phyloP scores from a whole-genome alignment of 2,113 vertebrate species.

The Brachyhypopomus gauderio region DNA sequence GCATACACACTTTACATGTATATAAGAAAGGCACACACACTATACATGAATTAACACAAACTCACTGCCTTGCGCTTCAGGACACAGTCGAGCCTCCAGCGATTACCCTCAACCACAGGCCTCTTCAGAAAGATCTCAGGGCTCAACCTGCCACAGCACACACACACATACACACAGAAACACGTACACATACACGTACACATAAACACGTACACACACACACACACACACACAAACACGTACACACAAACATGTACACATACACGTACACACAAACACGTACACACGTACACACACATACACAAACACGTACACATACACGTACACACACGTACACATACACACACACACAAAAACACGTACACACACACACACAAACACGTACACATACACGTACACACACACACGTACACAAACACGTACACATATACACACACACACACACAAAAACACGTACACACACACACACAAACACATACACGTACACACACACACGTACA shows the following conservation, averaged over 20 bases:
- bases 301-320: too few species aligned
- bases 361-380: too few species aligned
- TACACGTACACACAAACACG: background rate
- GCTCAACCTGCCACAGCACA: constrained; percentile 71
- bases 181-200: constrained; percentile 5
- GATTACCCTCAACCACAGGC: constrained; percentile 94
- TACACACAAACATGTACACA: constrained; percentile 8
- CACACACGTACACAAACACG: constrained; percentile 57
- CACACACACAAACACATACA: constrained; percentile 58
- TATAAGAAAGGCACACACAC: background rate
- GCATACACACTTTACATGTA: background rate
- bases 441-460: constrained; percentile 8
- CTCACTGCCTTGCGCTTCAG: constrained; percentile 94
- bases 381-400: constrained; percentile 18
- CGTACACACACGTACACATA: background rate
- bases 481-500: constrained; percentile 17
- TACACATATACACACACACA: constrained; percentile 8
- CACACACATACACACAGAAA: constrained; percentile 8
- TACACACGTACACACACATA: constrained; percentile 46
- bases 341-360: constrained; percentile 45
- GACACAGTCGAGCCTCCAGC: constrained; percentile 91
- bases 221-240: constrained; percentile 57
- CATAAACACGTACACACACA: constrained; percentile 15
- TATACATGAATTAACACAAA: constrained; percentile 27
- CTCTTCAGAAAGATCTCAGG: constrained; percentile 98